Conservation (phyloP, 1,140 invertebrate species). For the Papilio xuthus region DNA sequence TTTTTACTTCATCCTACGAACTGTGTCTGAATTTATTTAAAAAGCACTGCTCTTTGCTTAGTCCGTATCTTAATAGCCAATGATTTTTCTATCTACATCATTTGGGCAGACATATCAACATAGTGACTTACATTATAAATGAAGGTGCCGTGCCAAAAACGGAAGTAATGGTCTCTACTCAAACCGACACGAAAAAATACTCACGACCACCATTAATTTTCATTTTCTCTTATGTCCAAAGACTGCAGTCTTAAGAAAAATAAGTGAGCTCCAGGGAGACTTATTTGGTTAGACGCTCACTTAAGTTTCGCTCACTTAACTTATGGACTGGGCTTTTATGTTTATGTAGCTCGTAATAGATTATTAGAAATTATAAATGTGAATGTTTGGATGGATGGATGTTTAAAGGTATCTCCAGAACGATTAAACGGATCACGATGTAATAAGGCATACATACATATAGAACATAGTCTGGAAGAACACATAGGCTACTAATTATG, state of each 20-base stretch:
- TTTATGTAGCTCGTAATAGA: background rate
- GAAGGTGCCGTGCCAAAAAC: constrained; percentile 73
- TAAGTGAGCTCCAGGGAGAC: constrained; percentile 55
- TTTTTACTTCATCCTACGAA: background rate
- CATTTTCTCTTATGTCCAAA: constrained; percentile 73
- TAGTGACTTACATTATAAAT: constrained; percentile 77
- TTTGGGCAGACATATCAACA: constrained; percentile 52
- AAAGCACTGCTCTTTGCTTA: background rate
- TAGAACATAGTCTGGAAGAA: too few relatives aligned
- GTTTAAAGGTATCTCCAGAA: too few relatives aligned
- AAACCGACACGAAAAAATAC: constrained; percentile 80
- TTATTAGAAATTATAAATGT: too few relatives aligned
- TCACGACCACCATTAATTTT: constrained; percentile 78
- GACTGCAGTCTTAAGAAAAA: constrained; percentile 72
- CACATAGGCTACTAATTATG: too few relatives aligned
- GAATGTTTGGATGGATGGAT: too few relatives aligned
- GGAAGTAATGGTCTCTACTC: constrained; percentile 79
- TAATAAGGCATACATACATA: too few relatives aligned
- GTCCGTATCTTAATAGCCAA: background rate
- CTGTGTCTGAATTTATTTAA: background rate
- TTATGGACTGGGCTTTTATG: background rate
- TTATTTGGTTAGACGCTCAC: constrained; percentile 49
- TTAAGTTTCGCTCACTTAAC: background rate
- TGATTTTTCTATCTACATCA: constrained; percentile 55
- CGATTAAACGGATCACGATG: too few relatives aligned